Base-by-base conservation (phyloP, 2,888 invertebrate species). In the Oegoconia quadripuncta region DNA sequence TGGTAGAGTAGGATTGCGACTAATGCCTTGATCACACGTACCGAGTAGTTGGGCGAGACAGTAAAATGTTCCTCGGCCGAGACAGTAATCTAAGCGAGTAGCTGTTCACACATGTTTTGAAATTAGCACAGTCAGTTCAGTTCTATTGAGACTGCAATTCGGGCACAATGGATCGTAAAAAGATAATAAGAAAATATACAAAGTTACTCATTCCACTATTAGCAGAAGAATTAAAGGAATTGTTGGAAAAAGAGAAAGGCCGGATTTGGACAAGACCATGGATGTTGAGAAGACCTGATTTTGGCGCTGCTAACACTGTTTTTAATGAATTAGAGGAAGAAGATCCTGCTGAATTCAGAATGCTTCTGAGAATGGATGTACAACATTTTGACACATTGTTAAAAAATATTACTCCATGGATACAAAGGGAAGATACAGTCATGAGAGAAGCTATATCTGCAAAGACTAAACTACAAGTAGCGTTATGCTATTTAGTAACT, bases 311-410 rank as follows among this genome's bases (percentile, higher is more conserved):
- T 22, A 29, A 28, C 16, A 39, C 27, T 27, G 13, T 42, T 38
- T 38, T 42, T 37, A 31, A 26, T 42, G 38, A 40, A 42, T 44
- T 47, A 34, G 33, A 47, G 27, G 9, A 27, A 42, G 43, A 46
- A 46, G 43, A 44, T 39, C 46, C 41, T 34, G 22, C 20, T 34
- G 43, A 43, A 37, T 46, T 46, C 20, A 43, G 32, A 39, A 27
- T 27, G 26, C 46, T 46, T 43, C 11, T 35, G 20, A 30, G 18
- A 29, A 34, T 34, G 34, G 13, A 22, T 42, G 42, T 48, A 38
- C 28, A 48, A 45, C 38, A 39, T 48, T 44, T 42, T 41, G 27
- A 46, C 11, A 43, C 41, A 42, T 44, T 48, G 31, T 36, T 41
- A 34, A 32, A 31, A 37, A 28, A 36, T 23, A 36, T 36, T 29